These are phyloP conservation scores for Lethocerus indicus DNA, from an alignment of 1,140 invertebrate genomes.

Conservation along the genomic window DNA sequence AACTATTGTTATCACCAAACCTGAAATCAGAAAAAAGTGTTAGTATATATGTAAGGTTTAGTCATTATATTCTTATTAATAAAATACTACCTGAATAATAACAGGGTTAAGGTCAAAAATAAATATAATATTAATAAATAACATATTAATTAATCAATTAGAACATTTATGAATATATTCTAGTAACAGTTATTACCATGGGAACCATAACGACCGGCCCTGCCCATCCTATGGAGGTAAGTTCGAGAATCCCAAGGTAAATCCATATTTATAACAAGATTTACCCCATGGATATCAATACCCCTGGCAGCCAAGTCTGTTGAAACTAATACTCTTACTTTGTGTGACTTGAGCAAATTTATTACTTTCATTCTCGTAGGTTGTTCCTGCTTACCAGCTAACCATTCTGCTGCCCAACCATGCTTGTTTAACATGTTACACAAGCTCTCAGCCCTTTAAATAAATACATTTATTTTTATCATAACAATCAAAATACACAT, in stretches of 20 bases:
- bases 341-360: conserved; percentile 3
- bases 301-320: conserved; percentile 78
- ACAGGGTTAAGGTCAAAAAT: background rate
- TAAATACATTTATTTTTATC: conserved; percentile 6
- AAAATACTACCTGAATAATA: background rate
- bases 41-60: background rate
- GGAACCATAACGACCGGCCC: conserved; percentile 80
- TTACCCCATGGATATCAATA: conserved; percentile 82
- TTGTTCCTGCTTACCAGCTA: conserved; percentile 12
- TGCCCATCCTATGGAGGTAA: conserved; percentile 89
- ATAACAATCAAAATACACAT: conserved; percentile 3
- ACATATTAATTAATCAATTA: background rate
- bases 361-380: conserved; percentile 7
- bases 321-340: conserved; percentile 69
- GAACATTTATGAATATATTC: background rate
- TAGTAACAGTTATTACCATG: conserved; percentile 29
- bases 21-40: conserved; percentile 7
- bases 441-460: conserved; percentile 43
- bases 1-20: conserved; percentile 43
- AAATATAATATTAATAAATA: background rate
- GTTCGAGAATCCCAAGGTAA: conserved; percentile 63
- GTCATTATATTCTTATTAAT: background rate
- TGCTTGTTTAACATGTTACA: conserved; percentile 44
- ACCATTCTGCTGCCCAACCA: conserved; percentile 28
- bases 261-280: conserved; percentile 89